These are phyloP conservation scores for Rhynchonycteris naso DNA, from an alignment of 2,797 vertebrate species.

Conservation along the genomic window DNA sequence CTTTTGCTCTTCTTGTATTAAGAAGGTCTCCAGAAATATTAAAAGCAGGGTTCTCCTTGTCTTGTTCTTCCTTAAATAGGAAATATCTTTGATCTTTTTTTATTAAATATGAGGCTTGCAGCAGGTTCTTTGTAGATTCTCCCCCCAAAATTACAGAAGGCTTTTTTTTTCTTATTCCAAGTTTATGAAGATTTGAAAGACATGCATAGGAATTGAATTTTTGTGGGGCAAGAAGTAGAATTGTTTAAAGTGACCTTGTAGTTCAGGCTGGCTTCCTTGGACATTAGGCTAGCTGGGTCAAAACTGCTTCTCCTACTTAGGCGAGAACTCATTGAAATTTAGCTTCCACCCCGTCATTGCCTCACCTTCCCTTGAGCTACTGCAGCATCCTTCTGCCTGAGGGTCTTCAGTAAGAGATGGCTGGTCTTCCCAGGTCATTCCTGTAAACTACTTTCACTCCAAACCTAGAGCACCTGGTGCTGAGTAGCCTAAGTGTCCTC, in stretches of 20 bases:
- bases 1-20: neutral
- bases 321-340: neutral
- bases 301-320: neutral
- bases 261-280: neutral
- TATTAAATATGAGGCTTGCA: neutral
- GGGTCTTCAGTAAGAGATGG: neutral
- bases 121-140: neutral
- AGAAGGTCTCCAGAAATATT: neutral
- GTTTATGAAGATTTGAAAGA: constrained; percentile 24
- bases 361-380: neutral
- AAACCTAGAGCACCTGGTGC: neutral
- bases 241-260: neutral
- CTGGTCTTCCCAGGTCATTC: neutral
- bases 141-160: neutral
- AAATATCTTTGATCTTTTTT: neutral
- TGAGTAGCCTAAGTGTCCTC: neutral
- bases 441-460: neutral
- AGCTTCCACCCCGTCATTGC: neutral
- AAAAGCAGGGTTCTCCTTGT: neutral
- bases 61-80: constrained; percentile 14
- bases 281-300: neutral
- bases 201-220: neutral
- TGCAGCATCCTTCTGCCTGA: neutral
- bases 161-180: neutral
- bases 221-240: neutral